phyloP scores from a whole-genome alignment of 2,797 vertebrate species.

The Toxotes lorentzi region DNA sequence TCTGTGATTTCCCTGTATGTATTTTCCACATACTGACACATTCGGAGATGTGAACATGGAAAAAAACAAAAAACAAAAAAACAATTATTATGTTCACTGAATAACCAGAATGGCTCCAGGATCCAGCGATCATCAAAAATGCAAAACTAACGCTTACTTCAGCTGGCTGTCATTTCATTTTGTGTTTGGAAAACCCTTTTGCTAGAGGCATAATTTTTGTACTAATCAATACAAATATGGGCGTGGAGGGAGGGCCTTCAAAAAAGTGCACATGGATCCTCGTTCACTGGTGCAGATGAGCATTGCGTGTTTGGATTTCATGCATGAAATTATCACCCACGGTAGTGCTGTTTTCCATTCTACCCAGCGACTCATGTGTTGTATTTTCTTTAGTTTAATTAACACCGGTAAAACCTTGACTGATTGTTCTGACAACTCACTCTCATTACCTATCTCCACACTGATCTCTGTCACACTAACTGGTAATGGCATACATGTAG shows the following conservation, averaged over 20 bases:
- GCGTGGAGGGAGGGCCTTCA: not conserved
- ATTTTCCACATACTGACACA: not conserved
- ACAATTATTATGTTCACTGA: not conserved
- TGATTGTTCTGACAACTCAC: constrained; percentile 56
- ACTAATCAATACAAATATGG: constrained; percentile 33
- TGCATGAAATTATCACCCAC: constrained; percentile 23
- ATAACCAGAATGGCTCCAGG: not conserved
- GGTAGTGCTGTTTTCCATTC: constrained; percentile 31
- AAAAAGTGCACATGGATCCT: not conserved
- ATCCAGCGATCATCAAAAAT: constrained; percentile 35
- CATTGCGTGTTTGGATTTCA: constrained; percentile 2
- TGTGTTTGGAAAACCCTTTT: not conserved
- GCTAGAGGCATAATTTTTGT: constrained; percentile 28
- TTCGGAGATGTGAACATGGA: not conserved
- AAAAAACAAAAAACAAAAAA: not conserved
- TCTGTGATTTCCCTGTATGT: not conserved
- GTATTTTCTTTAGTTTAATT: constrained; percentile 69
- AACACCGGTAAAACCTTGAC: constrained; percentile 48
- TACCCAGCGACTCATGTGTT: not conserved
- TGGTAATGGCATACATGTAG: constrained; percentile 51
- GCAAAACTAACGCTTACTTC: constrained; percentile 35
- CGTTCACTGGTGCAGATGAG: not conserved
- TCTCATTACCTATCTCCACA: constrained; percentile 64
- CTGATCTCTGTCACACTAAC: constrained; percentile 53
- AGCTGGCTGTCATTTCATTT: constrained; percentile 33